These are phyloP conservation scores for Thyatira batis DNA, from an alignment of 2,888 invertebrate species.

Conservation along the genomic window DNA sequence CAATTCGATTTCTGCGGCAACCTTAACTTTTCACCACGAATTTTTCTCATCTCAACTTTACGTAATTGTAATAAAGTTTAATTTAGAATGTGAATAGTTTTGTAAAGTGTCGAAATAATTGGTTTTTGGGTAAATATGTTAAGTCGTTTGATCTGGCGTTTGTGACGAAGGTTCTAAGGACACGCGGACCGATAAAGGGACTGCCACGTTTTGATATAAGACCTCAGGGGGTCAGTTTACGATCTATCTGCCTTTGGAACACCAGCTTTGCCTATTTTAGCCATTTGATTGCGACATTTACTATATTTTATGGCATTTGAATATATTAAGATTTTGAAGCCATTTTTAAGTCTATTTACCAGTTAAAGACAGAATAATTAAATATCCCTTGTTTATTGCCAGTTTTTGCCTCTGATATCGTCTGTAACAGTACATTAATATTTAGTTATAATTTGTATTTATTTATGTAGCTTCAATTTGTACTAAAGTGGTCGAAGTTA, in stretches of 20 bases:
- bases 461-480: background rate
- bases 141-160: slow-evolving; percentile 37
- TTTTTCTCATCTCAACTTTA: background rate
- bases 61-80: background rate
- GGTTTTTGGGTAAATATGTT: slow-evolving; percentile 32
- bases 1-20: slow-evolving; percentile 29
- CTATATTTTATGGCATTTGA: background rate
- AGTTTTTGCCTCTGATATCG: background rate
- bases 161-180: slow-evolving; percentile 30
- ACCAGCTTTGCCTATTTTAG: background rate
- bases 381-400: background rate
- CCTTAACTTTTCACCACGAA: background rate
- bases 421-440: background rate
- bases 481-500: no score
- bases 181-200: slow-evolving; percentile 28
- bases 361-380: background rate
- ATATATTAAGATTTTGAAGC: background rate
- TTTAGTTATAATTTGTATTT: background rate
- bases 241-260: background rate
- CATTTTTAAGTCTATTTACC: background rate
- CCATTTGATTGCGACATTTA: background rate
- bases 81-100: background rate
- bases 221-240: background rate
- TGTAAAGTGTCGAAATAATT: slow-evolving; percentile 2
- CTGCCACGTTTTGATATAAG: slow-evolving; percentile 23